Conservation (phyloP, 2,888 invertebrate genomes). For the Geophilus truncorum region DNA sequence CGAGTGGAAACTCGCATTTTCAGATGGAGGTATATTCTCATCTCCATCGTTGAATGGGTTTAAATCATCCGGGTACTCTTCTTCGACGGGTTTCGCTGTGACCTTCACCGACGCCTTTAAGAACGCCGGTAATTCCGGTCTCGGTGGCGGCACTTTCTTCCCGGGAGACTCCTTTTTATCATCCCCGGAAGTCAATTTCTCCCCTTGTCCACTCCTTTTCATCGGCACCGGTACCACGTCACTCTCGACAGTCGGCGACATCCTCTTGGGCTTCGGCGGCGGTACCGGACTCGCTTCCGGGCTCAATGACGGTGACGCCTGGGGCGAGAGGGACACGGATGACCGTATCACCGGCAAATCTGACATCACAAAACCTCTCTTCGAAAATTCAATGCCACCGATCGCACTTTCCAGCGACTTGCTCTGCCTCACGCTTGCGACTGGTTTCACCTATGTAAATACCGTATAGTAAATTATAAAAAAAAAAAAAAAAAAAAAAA, state of each 20-base stretch:
- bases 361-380: background rate
- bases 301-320: background rate
- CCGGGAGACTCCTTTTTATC: background rate
- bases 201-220: background rate
- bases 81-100: background rate
- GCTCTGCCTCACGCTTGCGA: background rate
- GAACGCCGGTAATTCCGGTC: slow-evolving; percentile 2
- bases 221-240: background rate
- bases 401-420: background rate
- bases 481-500: no score
- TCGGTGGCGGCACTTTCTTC: slow-evolving; percentile 41
- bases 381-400: background rate
- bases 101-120: background rate
- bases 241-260: background rate
- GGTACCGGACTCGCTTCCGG: background rate
- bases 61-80: slow-evolving; percentile 67
- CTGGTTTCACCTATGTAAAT: background rate
- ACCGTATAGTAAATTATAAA: no score
- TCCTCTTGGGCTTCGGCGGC: background rate
- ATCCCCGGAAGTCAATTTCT: background rate
- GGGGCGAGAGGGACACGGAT: background rate
- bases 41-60: slow-evolving; percentile 78
- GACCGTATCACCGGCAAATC: slow-evolving; percentile 19
- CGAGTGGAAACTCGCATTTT: background rate
- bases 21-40: slow-evolving; percentile 45